These are phyloP conservation scores for Boulengeromyrus knoepffleri DNA, from an alignment of 2,113 vertebrate genomes.

Conservation along the genomic window DNA sequence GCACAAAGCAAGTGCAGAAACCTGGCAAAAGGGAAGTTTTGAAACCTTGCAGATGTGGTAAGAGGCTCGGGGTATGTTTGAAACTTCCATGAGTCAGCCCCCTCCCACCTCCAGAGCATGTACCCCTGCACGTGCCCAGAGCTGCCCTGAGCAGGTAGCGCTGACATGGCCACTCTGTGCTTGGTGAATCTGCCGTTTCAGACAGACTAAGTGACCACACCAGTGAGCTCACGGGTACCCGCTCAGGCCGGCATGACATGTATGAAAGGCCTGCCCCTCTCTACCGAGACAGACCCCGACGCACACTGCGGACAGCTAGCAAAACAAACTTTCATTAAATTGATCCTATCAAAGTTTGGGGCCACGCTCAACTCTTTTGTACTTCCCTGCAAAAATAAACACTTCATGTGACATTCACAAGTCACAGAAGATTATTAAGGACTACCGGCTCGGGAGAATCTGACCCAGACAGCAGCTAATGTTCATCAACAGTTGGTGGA, in stretches of 20 bases:
- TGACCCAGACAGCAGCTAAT: not conserved
- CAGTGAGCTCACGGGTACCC: not conserved
- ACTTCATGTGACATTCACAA: not conserved
- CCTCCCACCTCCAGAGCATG: constrained; percentile 26
- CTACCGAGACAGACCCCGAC: not conserved
- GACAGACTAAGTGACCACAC: not conserved
- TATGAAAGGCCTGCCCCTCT: not conserved
- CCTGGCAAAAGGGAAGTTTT: constrained; percentile 32
- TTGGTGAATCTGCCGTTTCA: not conserved
- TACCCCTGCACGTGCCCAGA: not conserved
- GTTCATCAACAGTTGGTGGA: not conserved
- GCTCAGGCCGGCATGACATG: not conserved
- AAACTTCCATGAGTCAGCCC: constrained; percentile 39
- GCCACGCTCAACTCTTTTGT: not conserved
- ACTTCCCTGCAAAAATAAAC: not conserved
- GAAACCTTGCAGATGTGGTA: constrained; percentile 40
- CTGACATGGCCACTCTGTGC: not conserved
- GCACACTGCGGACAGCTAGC: not conserved
- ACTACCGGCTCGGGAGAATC: not conserved
- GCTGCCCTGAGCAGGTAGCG: not conserved
- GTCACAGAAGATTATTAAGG: not conserved
- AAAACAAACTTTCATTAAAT: not conserved
- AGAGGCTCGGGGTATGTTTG: constrained; percentile 33
- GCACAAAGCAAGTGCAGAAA: constrained; percentile 17
- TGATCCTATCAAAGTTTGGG: not conserved